Percentiles rank a stretch among this genome's conserved stretches.
These are phyloP conservation scores for Tetramorium bicarinatum DNA, from an alignment of 2,888 invertebrate genomes.

Conservation along the genomic window DNA sequence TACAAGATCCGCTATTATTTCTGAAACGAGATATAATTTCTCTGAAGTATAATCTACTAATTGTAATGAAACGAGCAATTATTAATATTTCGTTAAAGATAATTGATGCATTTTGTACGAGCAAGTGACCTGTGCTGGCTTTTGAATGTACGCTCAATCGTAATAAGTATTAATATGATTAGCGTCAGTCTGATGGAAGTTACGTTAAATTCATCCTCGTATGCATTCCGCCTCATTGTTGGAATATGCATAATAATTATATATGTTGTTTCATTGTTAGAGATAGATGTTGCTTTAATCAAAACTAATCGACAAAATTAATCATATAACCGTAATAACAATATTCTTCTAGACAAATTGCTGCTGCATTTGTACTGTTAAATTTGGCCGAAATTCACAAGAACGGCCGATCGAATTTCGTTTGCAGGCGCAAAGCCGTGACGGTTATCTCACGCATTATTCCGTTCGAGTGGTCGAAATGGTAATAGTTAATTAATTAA, in stretches of 20 bases:
- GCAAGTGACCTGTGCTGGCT: constrained; percentile 1
- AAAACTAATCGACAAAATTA: constrained; percentile 1
- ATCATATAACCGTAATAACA: not conserved
- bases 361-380: not conserved
- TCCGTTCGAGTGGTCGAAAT: constrained; percentile 18
- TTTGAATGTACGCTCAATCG: constrained; percentile 3
- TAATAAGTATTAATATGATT: constrained; percentile 29
- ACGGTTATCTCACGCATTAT: constrained; percentile 45
- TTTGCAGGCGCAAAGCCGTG: constrained; percentile 27
- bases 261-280: not conserved
- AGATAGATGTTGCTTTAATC: constrained; percentile 9
- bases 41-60: constrained; percentile 14
- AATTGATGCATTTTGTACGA: not conserved
- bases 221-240: not conserved
- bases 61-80: constrained; percentile 32
- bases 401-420: constrained; percentile 9
- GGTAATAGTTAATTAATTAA: constrained; percentile 53
- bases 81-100: constrained; percentile 39
- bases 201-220: constrained; percentile 4
- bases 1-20: constrained; percentile 6
- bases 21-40: constrained; percentile 25
- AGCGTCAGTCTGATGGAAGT: not conserved
- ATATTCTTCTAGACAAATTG: constrained; percentile 14
- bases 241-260: constrained; percentile 4
- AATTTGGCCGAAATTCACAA: not conserved